Evolutionary conservation across 2,888 invertebrate species (phyloP), one percentile per base, ranked within the genome.

Genomic region (Synanthedon myopaeformis): DNA sequence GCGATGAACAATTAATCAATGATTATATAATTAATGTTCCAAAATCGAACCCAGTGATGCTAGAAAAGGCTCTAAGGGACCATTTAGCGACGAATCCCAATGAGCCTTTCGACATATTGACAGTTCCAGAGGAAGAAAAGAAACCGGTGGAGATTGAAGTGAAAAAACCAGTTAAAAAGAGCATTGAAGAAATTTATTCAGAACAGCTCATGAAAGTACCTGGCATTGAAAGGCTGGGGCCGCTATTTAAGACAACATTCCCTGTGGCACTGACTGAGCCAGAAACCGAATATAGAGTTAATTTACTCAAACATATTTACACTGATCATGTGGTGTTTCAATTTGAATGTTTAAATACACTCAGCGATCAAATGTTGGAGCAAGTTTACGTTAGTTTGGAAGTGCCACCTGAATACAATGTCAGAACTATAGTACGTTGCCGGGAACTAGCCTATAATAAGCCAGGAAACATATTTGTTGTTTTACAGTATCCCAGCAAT

Each of bases 261-360:
- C 92, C 96, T 0, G 89, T 95, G 11, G 96, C 98, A 69, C 89
- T 99, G 53, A 99, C 99, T 0, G 99, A 99, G 85, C 94, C 96
- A 0, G 99, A 99, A 87, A 99, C 99, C 0, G 99, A 99, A 77
- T 99, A 99, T 77, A 67, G 82, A 51, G 98, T 99, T 6, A 91
- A 94, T 57, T 94, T 98, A 72, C 89, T 97, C 54, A 99, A 99
- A 71, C 99, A 99, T 71, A 92, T 95, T 49, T 99, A 94, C 74
- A 89, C 91, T 0, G 89, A 93, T 50, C 95, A 97, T 76, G 87
- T 98, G 6, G 92, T 99, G 11, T 88, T 99, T 54, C 98, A 98
- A 90, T 99, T 99, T 75, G 98, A 99, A 80, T 98, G 98, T 72
- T 90, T 96, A 10, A 99, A 99, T 80, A 99, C 99, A 0, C 83